Evolutionary conservation across 2,113 vertebrate genomes (phyloP).

Genomic region (Microtus ochrogaster): DNA sequence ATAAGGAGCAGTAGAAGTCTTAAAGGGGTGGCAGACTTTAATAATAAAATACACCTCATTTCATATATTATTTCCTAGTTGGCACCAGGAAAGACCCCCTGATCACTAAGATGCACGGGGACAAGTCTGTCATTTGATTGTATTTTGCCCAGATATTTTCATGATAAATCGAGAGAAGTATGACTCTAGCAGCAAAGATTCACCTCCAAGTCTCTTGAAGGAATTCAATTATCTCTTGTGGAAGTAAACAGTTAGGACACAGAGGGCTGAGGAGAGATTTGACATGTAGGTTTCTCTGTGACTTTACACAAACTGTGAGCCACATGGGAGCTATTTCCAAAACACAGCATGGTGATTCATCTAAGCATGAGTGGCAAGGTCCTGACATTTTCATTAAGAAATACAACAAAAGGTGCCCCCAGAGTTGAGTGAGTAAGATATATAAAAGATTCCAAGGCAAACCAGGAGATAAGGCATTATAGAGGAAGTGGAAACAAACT

Average conservation of each 20-base stretch:
- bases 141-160: neutral
- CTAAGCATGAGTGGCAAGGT: neutral
- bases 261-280: neutral
- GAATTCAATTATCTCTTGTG: neutral
- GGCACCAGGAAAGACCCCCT: neutral
- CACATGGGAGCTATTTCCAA: constrained; percentile 38
- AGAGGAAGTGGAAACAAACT: constrained; percentile 17
- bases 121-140: neutral
- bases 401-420: neutral
- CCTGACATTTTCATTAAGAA: neutral
- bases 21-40: neutral
- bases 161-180: neutral
- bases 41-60: neutral
- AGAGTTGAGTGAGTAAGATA: neutral
- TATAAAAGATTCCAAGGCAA: constrained; percentile 20
- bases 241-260: neutral
- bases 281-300: constrained; percentile 2
- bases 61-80: constrained; percentile 26
- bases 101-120: neutral
- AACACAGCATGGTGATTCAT: neutral
- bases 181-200: neutral
- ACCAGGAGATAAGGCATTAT: constrained; percentile 44
- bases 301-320: constrained; percentile 23
- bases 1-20: neutral
- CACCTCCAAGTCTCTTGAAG: neutral